A percentile compares a stretch with the other conserved stretches of the same genome.
These are phyloP conservation scores for Chlorocebus sabaeus DNA, from an alignment of 2,113 vertebrate species.

Conservation along the genomic window DNA sequence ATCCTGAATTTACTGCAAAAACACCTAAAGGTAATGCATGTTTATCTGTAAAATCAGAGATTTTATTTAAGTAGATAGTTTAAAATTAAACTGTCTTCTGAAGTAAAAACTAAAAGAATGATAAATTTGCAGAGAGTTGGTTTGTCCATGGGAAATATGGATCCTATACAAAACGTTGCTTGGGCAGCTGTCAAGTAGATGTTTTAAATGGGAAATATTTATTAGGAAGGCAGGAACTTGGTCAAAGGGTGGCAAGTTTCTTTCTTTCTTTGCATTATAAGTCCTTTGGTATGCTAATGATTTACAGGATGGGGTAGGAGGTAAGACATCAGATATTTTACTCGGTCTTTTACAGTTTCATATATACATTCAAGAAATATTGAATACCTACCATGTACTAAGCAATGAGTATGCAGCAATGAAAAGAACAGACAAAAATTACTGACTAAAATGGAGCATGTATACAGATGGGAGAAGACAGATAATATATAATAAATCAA, in stretches of 20 bases:
- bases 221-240: neutral
- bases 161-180: neutral
- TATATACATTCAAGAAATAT: neutral
- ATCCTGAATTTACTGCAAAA: conserved; percentile 99
- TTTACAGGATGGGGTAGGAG: neutral
- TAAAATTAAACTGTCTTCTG: neutral
- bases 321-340: neutral
- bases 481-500: neutral
- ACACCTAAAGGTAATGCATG: conserved; percentile 93
- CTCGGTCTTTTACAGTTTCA: neutral
- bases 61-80: conserved; percentile 15
- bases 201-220: conserved; percentile 27
- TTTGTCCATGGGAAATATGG: neutral
- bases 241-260: neutral
- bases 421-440: neutral
- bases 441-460: neutral
- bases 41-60: neutral
- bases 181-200: neutral
- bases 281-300: neutral
- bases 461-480: neutral
- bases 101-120: conserved; percentile 3
- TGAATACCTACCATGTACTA: conserved; percentile 2
- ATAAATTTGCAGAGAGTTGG: neutral
- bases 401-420: neutral
- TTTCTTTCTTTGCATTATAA: neutral